A percentile compares a stretch with the other conserved stretches of the same genome.
Evolutionary conservation across 2,888 invertebrate genomes (phyloP).

Genomic region (Parasteatoda lunata): DNA sequence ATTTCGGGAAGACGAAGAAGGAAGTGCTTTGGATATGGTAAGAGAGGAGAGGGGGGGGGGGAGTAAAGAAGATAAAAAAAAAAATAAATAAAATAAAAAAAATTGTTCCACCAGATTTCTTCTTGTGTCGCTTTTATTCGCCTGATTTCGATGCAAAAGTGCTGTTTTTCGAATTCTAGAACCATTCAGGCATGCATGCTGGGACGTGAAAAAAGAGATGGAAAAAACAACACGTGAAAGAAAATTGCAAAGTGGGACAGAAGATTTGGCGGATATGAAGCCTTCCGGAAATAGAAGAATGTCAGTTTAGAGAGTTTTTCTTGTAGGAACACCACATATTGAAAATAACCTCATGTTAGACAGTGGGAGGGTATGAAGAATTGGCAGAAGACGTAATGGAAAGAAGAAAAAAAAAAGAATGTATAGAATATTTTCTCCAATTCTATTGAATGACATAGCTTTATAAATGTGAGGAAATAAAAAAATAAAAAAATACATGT

Average conservation of each 20-base stretch:
- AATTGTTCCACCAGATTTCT: constrained; percentile 3
- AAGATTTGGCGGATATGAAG: neutral
- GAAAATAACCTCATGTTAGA: neutral
- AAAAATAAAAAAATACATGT: no score
- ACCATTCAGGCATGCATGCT: neutral
- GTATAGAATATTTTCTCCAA: no score
- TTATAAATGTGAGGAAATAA: no score
- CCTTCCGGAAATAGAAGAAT: constrained; percentile 5
- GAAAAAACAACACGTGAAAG: neutral
- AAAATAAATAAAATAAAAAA: neutral
- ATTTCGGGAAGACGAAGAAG: constrained; percentile 7
- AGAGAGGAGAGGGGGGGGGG: neutral
- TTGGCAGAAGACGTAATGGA: no score
- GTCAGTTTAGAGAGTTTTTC: neutral
- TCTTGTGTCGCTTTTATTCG: constrained; percentile 16
- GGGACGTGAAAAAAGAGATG: neutral
- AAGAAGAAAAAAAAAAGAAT: no score
- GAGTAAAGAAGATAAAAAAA: neutral
- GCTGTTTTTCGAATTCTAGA: constrained; percentile 41
- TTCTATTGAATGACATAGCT: no score
- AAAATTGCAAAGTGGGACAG: constrained; percentile 1
- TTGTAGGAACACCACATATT: neutral
- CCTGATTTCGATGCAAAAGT: constrained; percentile 55
- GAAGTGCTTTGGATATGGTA: constrained; percentile 7
- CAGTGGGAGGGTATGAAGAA: neutral